These are phyloP conservation scores for Andricus curvator DNA, from an alignment of 2,888 invertebrate species.

Conservation along the genomic window DNA sequence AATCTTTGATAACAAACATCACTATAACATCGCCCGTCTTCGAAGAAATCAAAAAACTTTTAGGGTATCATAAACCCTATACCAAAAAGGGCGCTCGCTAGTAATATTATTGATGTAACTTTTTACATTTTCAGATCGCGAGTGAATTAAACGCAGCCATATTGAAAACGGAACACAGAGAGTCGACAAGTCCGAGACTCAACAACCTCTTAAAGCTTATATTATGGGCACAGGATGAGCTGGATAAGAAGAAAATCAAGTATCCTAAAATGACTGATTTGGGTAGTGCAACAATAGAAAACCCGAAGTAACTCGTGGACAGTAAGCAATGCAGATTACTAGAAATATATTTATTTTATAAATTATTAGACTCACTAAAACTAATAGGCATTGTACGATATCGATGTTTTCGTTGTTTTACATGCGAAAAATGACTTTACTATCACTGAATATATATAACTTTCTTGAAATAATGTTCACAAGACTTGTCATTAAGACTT, in stretches of 20 bases:
- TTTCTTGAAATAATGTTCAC: conserved; percentile 30
- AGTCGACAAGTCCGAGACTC: conserved; percentile 93
- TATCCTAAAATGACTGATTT: conserved; percentile 97
- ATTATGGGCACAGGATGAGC: conserved; percentile 96
- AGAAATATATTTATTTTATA: conserved; percentile 38
- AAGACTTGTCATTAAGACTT: conserved; percentile 6
- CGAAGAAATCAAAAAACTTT: too few species aligned
- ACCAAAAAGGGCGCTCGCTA: background rate
- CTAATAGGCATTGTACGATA: conserved; percentile 7
- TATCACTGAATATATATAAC: conserved; percentile 5
- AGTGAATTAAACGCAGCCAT: conserved; percentile 99
- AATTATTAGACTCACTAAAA: conserved; percentile 8
- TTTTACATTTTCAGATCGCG: conserved; percentile 85
- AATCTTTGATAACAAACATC: too few species aligned
- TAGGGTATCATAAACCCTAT: too few species aligned
- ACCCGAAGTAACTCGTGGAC: conserved; percentile 80
- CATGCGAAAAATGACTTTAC: background rate
- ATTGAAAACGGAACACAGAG: conserved; percentile 94
- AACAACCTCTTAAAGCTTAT: conserved; percentile 95
- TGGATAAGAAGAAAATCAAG: conserved; percentile 96
- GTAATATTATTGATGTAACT: background rate
- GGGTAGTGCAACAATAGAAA: conserved; percentile 90
- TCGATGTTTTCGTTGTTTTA: conserved; percentile 34
- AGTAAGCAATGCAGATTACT: conserved; percentile 31
- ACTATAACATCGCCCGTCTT: too few species aligned